Percentiles rank a stretch among this genome's conserved stretches.
These are phyloP conservation scores for Gila orcuttii DNA, from an alignment of 2,113 vertebrate genomes.

Conservation along the genomic window DNA sequence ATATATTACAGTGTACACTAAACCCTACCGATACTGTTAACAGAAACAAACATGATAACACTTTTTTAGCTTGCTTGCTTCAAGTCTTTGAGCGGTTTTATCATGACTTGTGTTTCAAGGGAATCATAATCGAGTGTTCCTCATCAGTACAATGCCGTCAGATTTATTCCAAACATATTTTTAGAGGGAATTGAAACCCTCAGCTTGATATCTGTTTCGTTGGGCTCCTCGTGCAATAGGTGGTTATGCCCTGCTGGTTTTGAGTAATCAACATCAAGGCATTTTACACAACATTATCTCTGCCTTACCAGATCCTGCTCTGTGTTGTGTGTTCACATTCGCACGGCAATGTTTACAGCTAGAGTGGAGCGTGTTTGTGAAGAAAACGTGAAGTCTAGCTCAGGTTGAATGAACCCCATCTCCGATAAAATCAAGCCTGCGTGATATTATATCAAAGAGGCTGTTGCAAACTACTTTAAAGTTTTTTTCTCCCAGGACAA, in stretches of 20 bases:
- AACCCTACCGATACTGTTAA: no score
- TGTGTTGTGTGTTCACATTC: constrained; percentile 18
- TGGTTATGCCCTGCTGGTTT: constrained; percentile 10
- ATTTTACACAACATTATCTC: constrained; percentile 39
- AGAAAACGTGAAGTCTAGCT: neutral
- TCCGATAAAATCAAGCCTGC: neutral
- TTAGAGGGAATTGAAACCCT: constrained; percentile 15
- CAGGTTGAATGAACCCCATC: constrained; percentile 10
- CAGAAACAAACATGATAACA: no score
- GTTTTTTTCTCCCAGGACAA: neutral
- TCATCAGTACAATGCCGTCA: neutral
- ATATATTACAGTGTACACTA: no score
- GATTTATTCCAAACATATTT: constrained; percentile 38
- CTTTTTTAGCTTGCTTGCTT: no score
- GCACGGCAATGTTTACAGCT: neutral
- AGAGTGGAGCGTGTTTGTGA: neutral
- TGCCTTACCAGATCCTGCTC: constrained; percentile 1
- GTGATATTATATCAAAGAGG: constrained; percentile 1
- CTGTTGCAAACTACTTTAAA: neutral
- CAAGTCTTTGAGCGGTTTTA: no score
- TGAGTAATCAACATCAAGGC: constrained; percentile 34
- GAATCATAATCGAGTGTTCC: no score
- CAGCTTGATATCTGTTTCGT: constrained; percentile 36
- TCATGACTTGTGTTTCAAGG: no score
- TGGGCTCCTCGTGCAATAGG: constrained; percentile 32